Evolutionary conservation across 2,888 invertebrate species (phyloP).

Genomic region (Euphydryas editha): DNA sequence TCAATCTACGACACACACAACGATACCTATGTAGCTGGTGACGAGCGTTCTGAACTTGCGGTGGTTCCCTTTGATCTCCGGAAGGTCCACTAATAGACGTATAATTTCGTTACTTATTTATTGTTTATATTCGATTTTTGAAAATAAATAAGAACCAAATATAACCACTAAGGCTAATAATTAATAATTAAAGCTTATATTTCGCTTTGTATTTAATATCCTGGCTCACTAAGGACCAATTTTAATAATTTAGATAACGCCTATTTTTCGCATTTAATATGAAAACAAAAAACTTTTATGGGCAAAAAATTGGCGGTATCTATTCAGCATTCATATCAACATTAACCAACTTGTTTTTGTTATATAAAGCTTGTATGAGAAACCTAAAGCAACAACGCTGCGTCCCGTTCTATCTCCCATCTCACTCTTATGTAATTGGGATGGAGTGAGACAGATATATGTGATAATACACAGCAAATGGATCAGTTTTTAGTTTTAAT

Average conservation of each 20-base stretch:
- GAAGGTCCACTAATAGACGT: constrained; percentile 95
- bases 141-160: neutral
- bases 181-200: too few relatives aligned
- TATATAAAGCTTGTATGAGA: neutral
- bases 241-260: too few relatives aligned
- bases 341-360: neutral
- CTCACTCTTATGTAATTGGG: neutral
- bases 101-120: constrained; percentile 36
- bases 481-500: neutral
- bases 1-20: constrained; percentile 49
- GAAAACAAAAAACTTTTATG: too few relatives aligned
- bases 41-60: constrained; percentile 99
- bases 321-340: neutral
- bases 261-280: too few relatives aligned
- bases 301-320: neutral
- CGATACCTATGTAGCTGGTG: constrained; percentile 99
- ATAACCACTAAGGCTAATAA: too few relatives aligned
- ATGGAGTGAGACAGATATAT: neutral
- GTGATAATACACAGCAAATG: neutral
- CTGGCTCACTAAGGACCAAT: too few relatives aligned
- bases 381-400: neutral
- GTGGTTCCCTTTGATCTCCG: constrained; percentile 99
- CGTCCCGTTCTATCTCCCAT: neutral
- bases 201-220: too few relatives aligned
- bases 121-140: neutral